Base-by-base conservation (phyloP, 2,888 invertebrate genomes). In the Tiphia femorata region DNA sequence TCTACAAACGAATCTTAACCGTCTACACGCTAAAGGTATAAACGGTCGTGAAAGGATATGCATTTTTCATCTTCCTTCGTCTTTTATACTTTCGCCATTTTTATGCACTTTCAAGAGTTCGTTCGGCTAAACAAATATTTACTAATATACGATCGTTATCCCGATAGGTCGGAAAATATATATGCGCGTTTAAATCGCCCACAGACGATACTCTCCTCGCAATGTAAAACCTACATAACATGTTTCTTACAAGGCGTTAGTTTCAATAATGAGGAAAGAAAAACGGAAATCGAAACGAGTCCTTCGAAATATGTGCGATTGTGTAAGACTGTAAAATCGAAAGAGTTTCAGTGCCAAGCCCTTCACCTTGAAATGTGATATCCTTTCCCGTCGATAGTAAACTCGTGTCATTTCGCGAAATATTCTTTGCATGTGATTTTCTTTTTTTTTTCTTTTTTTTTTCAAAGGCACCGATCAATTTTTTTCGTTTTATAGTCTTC, bases 151-250 rank as follows among this genome's bases (percentile, higher is more conserved):
- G 46, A 55, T 43, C 30, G 33, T 57, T 50, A 51, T 51, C 29
- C 38, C 46, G 57, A 59, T 54, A 65, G 46, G 49, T 63, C 63
- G 49, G 64, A 64, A 72, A 70, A 66, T 66, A 70, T 66, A 66
- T 60, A 46, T 66, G 56, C 62, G 56, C 43, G 48, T 44, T 46
- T 14, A 14, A 33, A 37, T 46, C 43, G 40, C 48, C 62, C 52
- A 58, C 57, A 50, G 63, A 38, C 58, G 54, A 68, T n/a, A 67
- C 63, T 47, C 49, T 61, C 54, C 30, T 64, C 53, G 60, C 58
- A 49, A 62, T 59, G 57, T 65, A 67, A n/a, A 63, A 70, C 63
- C 62, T 70, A 68, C 64, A 59, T 70, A 64, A 65, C 61, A 60
- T 46, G 46, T 59, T 12, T 33, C 16, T 55, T 48, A 48, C 40